Conservation (phyloP, 1,140 invertebrate genomes). For the Saccostrea cuccullata region DNA sequence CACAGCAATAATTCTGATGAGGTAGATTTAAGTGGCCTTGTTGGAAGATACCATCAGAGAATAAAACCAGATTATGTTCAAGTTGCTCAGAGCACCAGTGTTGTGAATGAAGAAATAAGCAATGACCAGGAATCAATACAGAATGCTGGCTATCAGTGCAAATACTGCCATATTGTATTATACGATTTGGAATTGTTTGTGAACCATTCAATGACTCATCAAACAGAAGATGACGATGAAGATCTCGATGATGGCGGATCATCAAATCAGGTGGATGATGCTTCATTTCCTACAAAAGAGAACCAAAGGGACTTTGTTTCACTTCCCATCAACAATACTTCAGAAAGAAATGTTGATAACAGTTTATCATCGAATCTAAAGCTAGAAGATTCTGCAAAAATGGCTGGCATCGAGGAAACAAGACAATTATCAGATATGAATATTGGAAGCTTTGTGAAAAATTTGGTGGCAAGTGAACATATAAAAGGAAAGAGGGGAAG, state of each 20-base stretch:
- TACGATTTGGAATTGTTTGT: not conserved
- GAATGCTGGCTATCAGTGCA: not conserved
- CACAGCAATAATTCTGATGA: not conserved
- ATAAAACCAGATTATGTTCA: not conserved
- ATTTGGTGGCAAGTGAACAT: not conserved
- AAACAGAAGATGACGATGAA: not conserved
- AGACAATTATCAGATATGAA: not conserved
- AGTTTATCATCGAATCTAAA: not conserved
- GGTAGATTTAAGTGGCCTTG: not conserved
- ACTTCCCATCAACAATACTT: not conserved
- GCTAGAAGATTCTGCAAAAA: not conserved
- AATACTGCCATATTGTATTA: not conserved
- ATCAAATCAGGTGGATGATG: not conserved
- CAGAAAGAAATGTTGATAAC: not conserved
- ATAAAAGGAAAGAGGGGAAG: conserved; percentile 9
- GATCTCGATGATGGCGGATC: not conserved
- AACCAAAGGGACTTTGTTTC: not conserved
- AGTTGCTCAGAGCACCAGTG: not conserved
- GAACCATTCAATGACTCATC: not conserved
- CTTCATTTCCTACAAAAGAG: too few relatives aligned
- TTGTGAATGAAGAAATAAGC: not conserved
- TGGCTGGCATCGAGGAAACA: not conserved
- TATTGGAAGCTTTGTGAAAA: not conserved
- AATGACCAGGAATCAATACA: not conserved
- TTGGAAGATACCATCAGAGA: not conserved